Evolutionary conservation across 2,113 vertebrate species (phyloP).

Genomic region (Callipepla squamata): DNA sequence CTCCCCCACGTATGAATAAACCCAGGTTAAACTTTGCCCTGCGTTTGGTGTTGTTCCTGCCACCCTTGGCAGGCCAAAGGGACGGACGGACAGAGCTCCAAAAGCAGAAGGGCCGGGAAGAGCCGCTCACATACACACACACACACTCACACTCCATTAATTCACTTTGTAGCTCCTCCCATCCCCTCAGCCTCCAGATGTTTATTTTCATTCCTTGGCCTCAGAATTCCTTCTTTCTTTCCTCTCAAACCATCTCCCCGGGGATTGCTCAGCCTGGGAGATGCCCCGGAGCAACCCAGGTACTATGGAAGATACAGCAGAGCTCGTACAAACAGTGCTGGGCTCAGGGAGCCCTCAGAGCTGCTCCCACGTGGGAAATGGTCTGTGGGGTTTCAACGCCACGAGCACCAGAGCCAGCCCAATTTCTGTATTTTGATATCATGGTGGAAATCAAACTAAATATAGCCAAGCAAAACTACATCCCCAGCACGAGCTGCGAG

Average conservation of each 20-base stretch:
- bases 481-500: not conserved
- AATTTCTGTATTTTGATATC: not conserved
- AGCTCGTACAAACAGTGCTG: not conserved
- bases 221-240: not conserved
- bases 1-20: constrained; percentile 42
- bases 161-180: not conserved
- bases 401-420: not conserved
- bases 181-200: not conserved
- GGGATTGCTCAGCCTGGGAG: not conserved
- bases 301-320: not conserved
- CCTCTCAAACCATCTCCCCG: not conserved
- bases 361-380: not conserved
- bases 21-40: not conserved
- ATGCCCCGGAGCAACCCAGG: not conserved
- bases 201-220: constrained; percentile 38
- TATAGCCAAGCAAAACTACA: not conserved
- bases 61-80: not conserved
- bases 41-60: not conserved
- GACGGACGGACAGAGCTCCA: not conserved
- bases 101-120: not conserved
- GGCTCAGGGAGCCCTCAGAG: not conserved
- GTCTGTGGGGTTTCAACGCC: not conserved
- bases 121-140: not conserved
- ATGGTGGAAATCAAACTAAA: constrained; percentile 13
- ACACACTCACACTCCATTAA: not conserved